Evolutionary conservation across 1,140 invertebrate genomes (phyloP), one percentile per base, ranked within the genome.

Genomic region (Colletes latitarsis): DNA sequence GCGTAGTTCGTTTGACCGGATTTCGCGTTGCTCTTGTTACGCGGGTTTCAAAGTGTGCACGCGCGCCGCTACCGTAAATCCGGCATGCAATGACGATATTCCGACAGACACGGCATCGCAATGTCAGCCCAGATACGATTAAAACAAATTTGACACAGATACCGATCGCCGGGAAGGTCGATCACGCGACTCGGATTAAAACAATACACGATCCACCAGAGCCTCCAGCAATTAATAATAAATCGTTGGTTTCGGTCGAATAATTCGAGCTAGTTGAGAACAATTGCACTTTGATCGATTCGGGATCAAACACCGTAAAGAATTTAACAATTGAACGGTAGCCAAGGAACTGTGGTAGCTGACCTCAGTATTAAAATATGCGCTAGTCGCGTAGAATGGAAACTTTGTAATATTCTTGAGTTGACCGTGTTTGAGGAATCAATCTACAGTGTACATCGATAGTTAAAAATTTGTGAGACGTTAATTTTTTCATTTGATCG

Each of bases 121-220:
- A 82, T 86, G 84, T 85, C 81, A 80, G 21, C 77, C 77, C 58
- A 39, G 70, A 86, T 85, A 57, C 74, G 75, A 82, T 85, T 41
- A 67, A 73, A 63, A 53, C 60, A 72, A 72, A 85, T 81, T 73
- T 55, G 75, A 69, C 75, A 77, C 68, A 55, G 49, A 70, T 77
- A 49, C 6, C 30, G n/a, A 1, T 5, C 17, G 10, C 3, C 10
- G 8, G 14, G 49, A 52, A 21, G 8, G 41, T 60, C 57, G 39
- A 62, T 46, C 55, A 19, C 17, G 30, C 19, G 62, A 53, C 19
- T 68, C 17, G 53, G 55, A 82, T 82, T 68, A 77, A 64, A 21
- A 19, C 63, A 53, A 58, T 17, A 15, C 46, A 17, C 10, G 3
- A 43, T 46, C 57, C 21, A 8, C 21, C n/a, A 0, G 9, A 4